phyloP scores from a whole-genome alignment of 2,797 vertebrate species.

The Tragopan temminckii region DNA sequence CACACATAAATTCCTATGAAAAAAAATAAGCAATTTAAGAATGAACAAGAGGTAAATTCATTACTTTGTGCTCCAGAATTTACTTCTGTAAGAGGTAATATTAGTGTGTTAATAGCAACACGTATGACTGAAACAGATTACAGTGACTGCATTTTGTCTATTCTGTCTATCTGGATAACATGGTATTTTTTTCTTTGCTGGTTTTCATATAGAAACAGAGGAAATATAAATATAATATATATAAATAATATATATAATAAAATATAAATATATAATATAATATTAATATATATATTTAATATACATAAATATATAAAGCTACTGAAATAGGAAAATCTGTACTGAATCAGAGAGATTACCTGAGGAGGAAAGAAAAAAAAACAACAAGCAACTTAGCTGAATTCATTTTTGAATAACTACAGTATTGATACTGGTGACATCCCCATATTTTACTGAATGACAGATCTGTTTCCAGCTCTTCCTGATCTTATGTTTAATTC shows the following conservation, averaged over 20 bases:
- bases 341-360: constrained; percentile 4
- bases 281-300: no score
- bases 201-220: constrained; percentile 24
- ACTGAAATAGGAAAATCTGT: constrained; percentile 39
- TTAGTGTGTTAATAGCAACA: neutral
- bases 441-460: neutral
- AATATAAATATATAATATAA: no score
- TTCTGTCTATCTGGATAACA: neutral
- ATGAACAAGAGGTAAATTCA: neutral
- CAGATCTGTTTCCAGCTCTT: neutral
- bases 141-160: neutral
- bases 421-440: constrained; percentile 23
- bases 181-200: neutral
- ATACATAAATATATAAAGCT: constrained; percentile 30
- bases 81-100: neutral
- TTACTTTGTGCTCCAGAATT: neutral
- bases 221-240: no score
- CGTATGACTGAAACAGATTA: neutral
- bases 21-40: neutral
- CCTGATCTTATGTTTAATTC: neutral
- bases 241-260: no score
- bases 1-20: neutral
- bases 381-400: neutral
- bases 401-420: neutral
- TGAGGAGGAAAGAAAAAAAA: neutral